phyloP scores from a whole-genome alignment of 2,113 vertebrate species.

The Elgaria multicarinata region DNA sequence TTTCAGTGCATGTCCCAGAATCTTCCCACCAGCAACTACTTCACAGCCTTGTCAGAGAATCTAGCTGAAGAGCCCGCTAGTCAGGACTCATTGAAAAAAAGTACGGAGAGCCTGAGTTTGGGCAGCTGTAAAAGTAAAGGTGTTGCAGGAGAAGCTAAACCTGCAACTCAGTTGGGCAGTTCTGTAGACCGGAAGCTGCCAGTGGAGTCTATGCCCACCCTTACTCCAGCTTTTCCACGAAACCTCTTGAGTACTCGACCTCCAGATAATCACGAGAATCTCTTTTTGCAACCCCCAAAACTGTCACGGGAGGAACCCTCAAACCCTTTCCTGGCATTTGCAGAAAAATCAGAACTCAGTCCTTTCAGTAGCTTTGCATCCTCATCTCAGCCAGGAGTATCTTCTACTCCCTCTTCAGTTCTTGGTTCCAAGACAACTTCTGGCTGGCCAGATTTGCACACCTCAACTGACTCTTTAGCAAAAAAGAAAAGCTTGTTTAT shows the following conservation, averaged over 20 bases:
- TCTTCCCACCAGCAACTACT: conserved; percentile 89
- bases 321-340: conserved; percentile 93
- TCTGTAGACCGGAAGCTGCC: conserved; percentile 83
- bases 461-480: conserved; percentile 73
- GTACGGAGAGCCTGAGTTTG: conserved; percentile 72
- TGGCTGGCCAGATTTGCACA: conserved; percentile 77
- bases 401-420: conserved; percentile 64
- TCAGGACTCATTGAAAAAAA: conserved; percentile 80
- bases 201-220: conserved; percentile 84
- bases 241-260: conserved; percentile 75
- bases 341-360: conserved; percentile 86
- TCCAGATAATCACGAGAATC: conserved; percentile 91
- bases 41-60: conserved; percentile 90
- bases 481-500: conserved; percentile 90
- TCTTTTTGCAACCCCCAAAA: conserved; percentile 94
- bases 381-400: conserved; percentile 75
- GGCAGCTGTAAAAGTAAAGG: conserved; percentile 74
- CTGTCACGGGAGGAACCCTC: conserved; percentile 87
- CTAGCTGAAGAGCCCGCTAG: conserved; percentile 85
- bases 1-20: conserved; percentile 98
- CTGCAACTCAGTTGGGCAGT: conserved; percentile 82
- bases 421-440: conserved; percentile 73
- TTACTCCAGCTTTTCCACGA: conserved; percentile 87
- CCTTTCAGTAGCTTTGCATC: conserved; percentile 89
- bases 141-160: conserved; percentile 81